Evolutionary conservation across 2,888 invertebrate species (phyloP), one percentile per base, ranked within the genome.

Genomic region (Ptychoptera albimana): DNA sequence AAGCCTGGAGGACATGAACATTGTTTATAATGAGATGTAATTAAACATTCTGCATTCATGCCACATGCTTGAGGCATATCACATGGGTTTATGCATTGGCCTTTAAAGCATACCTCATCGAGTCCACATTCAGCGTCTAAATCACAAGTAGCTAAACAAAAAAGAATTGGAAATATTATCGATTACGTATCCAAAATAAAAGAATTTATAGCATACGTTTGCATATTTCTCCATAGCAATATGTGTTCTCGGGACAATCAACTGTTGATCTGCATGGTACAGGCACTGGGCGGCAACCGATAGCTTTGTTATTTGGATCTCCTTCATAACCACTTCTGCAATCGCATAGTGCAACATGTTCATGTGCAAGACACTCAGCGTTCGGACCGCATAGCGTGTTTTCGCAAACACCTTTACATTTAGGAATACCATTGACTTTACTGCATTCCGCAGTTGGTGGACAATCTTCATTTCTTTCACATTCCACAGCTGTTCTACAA

Each of bases 1-100:
- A 89, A 91, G 42, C 82, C 85, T 30, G 75, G 70, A 3, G 88
- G 87, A 58, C 92, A 92, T 51, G 74, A 75, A 59, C 92, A 92
- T 56, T 79, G 77, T 55, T 83, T 80, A 11, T 75, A 67, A 57
- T 89, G 87, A 55, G 75, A 77, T 37, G 71, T 69, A 10, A 80
- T 76, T 39, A 69, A 68, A 54, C 91, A 91, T 47, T 80, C 64
- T 12, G 87, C 84, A 60, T 89, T 88, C 57, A 88, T 74, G 42
- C 89, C 91, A 60, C 91, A 91, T 0, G 84, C 72, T 54, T 75
- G 76, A 54, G 78, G 74, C 53, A 79, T 67, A 52, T 77, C 72
- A 58, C 89, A 91, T 13, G 86, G 83, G 63, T 86, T 77, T 37
- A 79, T 64, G 59, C 89, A 89, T 61, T 87, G 86, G 0, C 86